These are phyloP conservation scores for Gari tellinella DNA, from an alignment of 2,888 invertebrate species.

Conservation along the genomic window DNA sequence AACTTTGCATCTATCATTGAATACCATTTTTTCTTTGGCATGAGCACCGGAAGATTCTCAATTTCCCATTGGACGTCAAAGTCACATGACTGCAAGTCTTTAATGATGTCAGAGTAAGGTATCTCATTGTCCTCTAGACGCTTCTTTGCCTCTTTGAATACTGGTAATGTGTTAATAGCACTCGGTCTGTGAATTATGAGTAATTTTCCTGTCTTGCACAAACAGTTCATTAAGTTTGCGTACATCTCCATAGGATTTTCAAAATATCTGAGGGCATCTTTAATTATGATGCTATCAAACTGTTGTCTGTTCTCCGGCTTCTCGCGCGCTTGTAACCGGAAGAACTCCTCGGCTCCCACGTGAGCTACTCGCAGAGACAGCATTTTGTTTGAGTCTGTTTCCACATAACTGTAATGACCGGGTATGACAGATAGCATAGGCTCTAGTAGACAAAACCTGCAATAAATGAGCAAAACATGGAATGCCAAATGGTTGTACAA, in stretches of 20 bases:
- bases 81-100: constrained; percentile 74
- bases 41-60: constrained; percentile 77
- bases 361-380: constrained; percentile 76
- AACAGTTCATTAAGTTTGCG: constrained; percentile 73
- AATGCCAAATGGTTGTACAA: too few relatives aligned
- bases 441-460: constrained; percentile 79
- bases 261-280: constrained; percentile 78
- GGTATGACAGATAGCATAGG: constrained; percentile 78
- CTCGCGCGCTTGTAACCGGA: constrained; percentile 62
- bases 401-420: constrained; percentile 80
- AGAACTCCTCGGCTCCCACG: constrained; percentile 81
- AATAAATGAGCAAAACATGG: too few relatives aligned
- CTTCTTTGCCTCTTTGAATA: constrained; percentile 76
- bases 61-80: constrained; percentile 82
- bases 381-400: constrained; percentile 73
- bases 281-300: constrained; percentile 79
- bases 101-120: constrained; percentile 78
- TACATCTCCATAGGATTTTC: constrained; percentile 75
- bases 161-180: constrained; percentile 78
- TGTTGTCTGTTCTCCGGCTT: constrained; percentile 58
- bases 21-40: constrained; percentile 80
- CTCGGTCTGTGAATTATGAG: constrained; percentile 80
- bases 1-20: constrained; percentile 78
- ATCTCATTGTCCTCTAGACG: constrained; percentile 77
- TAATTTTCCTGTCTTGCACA: constrained; percentile 73